Conservation (phyloP, 2,888 invertebrate genomes). For the Drosophila borealis region DNA sequence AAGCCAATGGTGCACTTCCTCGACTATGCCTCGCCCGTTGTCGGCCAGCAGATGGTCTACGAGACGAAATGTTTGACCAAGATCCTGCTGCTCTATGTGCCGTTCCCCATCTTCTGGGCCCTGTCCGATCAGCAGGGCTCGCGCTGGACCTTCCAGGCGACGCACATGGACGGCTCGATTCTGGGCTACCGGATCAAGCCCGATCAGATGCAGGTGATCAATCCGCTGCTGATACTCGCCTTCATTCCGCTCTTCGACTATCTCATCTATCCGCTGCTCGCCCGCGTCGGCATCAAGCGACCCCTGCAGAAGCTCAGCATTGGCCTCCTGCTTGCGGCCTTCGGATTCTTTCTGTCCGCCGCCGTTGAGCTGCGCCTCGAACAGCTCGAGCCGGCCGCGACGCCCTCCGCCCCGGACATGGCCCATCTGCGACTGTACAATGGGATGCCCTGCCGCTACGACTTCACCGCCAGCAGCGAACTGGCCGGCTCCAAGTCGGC, state of each 20-base stretch:
- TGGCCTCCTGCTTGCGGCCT: conserved; percentile 93
- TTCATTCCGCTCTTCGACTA: conserved; percentile 95
- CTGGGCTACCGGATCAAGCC: conserved; percentile 89
- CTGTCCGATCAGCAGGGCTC: conserved; percentile 97
- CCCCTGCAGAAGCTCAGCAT: conserved; percentile 86
- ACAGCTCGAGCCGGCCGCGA: conserved; percentile 86
- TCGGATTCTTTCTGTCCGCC: conserved; percentile 94
- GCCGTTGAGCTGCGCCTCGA: conserved; percentile 91
- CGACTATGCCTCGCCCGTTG: conserved; percentile 93
- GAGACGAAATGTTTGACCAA: conserved; percentile 89
- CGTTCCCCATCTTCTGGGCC: conserved; percentile 97
- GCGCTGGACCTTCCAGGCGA: conserved; percentile 96
- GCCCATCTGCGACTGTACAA: conserved; percentile 91
- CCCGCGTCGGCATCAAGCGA: conserved; percentile 74
- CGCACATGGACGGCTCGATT: conserved; percentile 91
- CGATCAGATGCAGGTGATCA: conserved; percentile 98
- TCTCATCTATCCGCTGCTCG: conserved; percentile 83
- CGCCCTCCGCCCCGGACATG: conserved; percentile 86
- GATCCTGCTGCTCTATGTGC: conserved; percentile 92
- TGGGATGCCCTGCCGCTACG: conserved; percentile 87
- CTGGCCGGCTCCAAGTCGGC: conserved; percentile 17
- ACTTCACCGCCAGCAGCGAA: conserved; percentile 80
- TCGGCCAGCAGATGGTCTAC: conserved; percentile 90
- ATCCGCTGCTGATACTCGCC: conserved; percentile 93
- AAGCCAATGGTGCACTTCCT: conserved; percentile 92